Evolutionary conservation across 2,888 invertebrate genomes (phyloP).

Genomic region (Melolontha melolontha): DNA sequence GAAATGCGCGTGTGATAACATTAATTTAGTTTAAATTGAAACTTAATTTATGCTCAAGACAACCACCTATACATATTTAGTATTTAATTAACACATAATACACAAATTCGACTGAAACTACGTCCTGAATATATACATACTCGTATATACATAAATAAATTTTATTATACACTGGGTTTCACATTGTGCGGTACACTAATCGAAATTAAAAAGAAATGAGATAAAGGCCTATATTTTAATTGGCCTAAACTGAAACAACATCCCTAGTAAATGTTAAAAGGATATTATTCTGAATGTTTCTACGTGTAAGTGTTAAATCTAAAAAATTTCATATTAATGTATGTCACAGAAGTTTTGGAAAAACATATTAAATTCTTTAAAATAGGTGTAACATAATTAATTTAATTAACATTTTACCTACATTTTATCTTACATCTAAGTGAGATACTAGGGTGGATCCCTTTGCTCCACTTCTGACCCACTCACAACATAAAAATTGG

Average conservation of each 20-base stretch:
- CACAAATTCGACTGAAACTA: conserved; percentile 30
- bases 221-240: conserved; percentile 35
- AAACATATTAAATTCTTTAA: no score
- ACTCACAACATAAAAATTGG: no score
- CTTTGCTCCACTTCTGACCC: no score
- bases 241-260: conserved; percentile 31
- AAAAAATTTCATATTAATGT: conserved; percentile 7
- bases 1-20: conserved; percentile 90
- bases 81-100: conserved; percentile 30
- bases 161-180: conserved; percentile 22
- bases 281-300: conserved; percentile 58
- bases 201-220: conserved; percentile 1
- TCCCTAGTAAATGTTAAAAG: conserved; percentile 35
- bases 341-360: no score
- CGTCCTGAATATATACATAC: conserved; percentile 23
- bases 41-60: conserved; percentile 37
- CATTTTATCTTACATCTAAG: no score
- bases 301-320: conserved; percentile 53
- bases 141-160: conserved; percentile 13
- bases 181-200: conserved; percentile 40
- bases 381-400: no score
- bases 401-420: no score
- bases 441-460: no score
- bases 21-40: conserved; percentile 41
- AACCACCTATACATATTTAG: conserved; percentile 38